Evolutionary conservation across 2,888 invertebrate species (phyloP).

Genomic region (Eretmocerus hayati): DNA sequence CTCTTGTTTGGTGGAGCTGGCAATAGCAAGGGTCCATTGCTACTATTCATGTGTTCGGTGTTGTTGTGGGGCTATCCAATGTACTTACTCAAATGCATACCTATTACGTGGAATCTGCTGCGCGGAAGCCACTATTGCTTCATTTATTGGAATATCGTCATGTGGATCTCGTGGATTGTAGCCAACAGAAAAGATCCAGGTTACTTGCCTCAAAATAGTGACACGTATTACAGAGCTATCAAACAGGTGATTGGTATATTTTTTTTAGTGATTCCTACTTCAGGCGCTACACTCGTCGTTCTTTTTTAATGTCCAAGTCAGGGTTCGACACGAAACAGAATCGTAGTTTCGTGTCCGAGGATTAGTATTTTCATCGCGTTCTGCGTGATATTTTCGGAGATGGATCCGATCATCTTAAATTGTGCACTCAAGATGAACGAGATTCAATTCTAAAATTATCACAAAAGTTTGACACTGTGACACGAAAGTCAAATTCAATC

Average conservation of each 20-base stretch:
- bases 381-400: too few species aligned
- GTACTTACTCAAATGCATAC: conserved; percentile 85
- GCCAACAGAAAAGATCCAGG: conserved; percentile 87
- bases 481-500: too few species aligned
- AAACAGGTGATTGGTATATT: conserved; percentile 54
- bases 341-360: too few species aligned
- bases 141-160: conserved; percentile 81
- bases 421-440: too few species aligned
- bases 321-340: too few species aligned
- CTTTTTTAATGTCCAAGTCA: too few species aligned
- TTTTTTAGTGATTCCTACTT: too few species aligned
- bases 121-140: conserved; percentile 84
- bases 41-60: conserved; percentile 79
- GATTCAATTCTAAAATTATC: too few species aligned
- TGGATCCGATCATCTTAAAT: too few species aligned
- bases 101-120: conserved; percentile 82
- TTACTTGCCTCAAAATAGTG: conserved; percentile 81
- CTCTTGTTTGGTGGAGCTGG: conserved; percentile 85
- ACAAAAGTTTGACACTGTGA: too few species aligned
- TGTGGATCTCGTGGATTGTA: conserved; percentile 90
- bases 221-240: conserved; percentile 83
- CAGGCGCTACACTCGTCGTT: background rate
- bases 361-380: too few species aligned
- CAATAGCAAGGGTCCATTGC: conserved; percentile 79
- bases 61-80: conserved; percentile 89